Conservation (phyloP, 2,888 invertebrate genomes). For the Germaria angustata region DNA sequence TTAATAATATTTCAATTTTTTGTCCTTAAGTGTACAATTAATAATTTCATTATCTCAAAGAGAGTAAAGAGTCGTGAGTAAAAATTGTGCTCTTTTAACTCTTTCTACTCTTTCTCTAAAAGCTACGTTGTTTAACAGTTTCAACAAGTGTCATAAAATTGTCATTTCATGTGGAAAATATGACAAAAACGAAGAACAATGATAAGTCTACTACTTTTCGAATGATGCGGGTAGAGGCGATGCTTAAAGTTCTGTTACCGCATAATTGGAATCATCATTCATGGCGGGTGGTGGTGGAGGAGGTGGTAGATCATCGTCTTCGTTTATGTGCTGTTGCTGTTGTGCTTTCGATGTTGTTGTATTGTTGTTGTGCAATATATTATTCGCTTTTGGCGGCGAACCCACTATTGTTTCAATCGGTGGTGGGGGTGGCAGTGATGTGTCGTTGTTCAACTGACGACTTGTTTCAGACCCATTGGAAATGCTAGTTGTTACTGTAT, state of each 20-base stretch:
- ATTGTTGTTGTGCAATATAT: slow-evolving; percentile 68
- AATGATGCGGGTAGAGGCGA: slow-evolving; percentile 11
- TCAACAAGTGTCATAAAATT: slow-evolving; percentile 46
- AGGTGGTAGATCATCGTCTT: slow-evolving; percentile 76
- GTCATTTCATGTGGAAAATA: background rate
- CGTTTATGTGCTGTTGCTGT: slow-evolving; percentile 69
- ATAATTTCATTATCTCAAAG: slow-evolving; percentile 2
- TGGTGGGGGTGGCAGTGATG: slow-evolving; percentile 75
- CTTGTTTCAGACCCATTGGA: slow-evolving; percentile 49
- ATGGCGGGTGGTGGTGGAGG: slow-evolving; percentile 79
- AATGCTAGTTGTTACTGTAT: slow-evolving; percentile 50
- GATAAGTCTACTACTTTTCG: background rate
- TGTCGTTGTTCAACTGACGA: slow-evolving; percentile 70
- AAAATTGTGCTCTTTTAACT: background rate
- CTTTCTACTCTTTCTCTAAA: background rate
- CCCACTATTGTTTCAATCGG: slow-evolving; percentile 70
- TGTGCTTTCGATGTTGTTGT: slow-evolving; percentile 58
- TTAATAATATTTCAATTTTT: slow-evolving; percentile 29
- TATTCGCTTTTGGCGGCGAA: slow-evolving; percentile 68
- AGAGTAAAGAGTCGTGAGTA: background rate
- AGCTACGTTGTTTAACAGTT: slow-evolving; percentile 41
- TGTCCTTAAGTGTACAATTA: slow-evolving; percentile 40
- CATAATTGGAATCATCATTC: slow-evolving; percentile 80
- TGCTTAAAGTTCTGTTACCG: slow-evolving; percentile 80
- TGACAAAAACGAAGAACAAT: slow-evolving; percentile 27